These are phyloP conservation scores for Psilopogon haemacephalus DNA, from an alignment of 2,113 vertebrate species.

Conservation along the genomic window DNA sequence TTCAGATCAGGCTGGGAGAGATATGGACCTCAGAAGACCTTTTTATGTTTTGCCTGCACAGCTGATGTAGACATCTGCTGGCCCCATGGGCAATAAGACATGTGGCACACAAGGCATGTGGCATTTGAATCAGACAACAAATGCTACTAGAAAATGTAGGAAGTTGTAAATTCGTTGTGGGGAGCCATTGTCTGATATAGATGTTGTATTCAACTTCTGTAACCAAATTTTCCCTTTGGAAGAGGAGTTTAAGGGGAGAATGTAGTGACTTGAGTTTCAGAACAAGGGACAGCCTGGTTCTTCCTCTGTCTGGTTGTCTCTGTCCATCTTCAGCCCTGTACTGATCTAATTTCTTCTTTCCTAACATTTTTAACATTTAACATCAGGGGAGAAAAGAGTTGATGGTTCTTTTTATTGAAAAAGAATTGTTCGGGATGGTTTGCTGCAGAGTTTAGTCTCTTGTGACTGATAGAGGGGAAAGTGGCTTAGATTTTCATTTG, in stretches of 20 bases:
- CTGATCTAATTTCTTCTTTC: neutral
- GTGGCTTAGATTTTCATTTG: neutral
- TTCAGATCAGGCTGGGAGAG: neutral
- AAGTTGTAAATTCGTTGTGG: neutral
- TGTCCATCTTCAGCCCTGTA: neutral
- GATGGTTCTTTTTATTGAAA: neutral
- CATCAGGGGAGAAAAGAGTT: neutral
- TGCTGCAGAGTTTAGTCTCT: neutral
- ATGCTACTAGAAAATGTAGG: neutral
- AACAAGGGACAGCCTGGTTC: neutral
- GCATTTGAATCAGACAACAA: neutral
- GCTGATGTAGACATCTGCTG: neutral
- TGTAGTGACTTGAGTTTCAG: neutral
- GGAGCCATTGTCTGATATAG: neutral
- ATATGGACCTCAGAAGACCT: neutral
- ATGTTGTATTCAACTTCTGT: neutral
- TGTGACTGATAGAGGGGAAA: neutral
- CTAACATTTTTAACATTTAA: neutral
- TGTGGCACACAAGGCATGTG: neutral
- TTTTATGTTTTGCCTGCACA: neutral
- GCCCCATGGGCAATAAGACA: neutral
- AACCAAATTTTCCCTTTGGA: neutral
- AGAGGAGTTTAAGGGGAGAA: neutral
- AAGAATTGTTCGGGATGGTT: neutral
- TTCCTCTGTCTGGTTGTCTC: neutral